Conservation (phyloP, 2,888 invertebrate genomes). For the Tenthredo livida region DNA sequence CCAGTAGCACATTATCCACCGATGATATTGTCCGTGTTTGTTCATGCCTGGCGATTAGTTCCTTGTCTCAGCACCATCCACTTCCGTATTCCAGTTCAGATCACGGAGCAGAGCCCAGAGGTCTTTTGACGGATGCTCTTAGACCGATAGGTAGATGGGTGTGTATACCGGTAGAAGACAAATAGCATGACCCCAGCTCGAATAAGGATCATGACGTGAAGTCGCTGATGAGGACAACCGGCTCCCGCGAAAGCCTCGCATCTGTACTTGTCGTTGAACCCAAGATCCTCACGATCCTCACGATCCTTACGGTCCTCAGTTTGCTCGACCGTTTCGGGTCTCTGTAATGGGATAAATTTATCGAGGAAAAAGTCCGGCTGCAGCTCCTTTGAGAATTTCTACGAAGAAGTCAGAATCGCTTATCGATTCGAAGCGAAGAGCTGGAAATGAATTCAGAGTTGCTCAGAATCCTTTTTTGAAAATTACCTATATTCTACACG, state of each 20-base stretch:
- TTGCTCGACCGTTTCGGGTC: background rate
- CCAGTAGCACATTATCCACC: background rate
- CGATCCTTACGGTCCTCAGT: background rate
- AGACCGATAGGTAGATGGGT: background rate
- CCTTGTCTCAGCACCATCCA: background rate
- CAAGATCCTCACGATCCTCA: background rate
- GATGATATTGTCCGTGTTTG: background rate
- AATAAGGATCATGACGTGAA: conserved; percentile 1
- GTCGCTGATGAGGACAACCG: conserved; percentile 21
- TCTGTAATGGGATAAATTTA: conserved; percentile 20
- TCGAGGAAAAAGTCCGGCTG: background rate
- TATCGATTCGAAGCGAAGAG: background rate
- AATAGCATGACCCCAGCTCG: background rate
- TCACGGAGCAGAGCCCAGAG: background rate
- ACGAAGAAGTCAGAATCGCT: background rate
- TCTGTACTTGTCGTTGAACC: conserved; percentile 11
- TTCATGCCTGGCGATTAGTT: conserved; percentile 6
- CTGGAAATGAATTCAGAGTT: background rate
- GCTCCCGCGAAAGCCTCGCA: background rate
- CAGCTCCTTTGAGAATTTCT: background rate
- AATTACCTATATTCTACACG: background rate
- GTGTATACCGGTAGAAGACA: background rate
- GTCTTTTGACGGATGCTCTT: background rate
- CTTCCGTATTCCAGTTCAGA: background rate
- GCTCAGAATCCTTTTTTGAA: background rate